Conservation (phyloP, 2,797 vertebrate genomes). For the Corythornis leucogaster region DNA sequence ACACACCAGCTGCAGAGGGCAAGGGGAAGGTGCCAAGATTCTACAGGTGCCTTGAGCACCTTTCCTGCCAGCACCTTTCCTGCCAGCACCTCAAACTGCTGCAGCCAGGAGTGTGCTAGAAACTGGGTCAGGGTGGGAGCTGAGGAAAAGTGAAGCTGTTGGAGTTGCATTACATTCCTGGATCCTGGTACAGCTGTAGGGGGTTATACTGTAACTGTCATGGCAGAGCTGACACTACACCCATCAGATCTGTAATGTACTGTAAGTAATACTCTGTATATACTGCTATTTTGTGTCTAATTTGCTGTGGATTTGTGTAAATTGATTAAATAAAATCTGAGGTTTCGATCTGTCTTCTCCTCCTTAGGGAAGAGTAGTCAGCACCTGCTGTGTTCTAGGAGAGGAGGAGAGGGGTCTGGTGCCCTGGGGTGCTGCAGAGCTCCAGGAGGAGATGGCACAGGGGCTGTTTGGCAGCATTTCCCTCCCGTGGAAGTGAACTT, state of each 20-base stretch:
- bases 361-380: background rate
- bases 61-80: background rate
- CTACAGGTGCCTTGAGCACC: background rate
- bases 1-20: background rate
- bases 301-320: conserved; percentile 71
- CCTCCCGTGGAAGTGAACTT: background rate
- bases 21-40: background rate
- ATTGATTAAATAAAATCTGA: conserved; percentile 75
- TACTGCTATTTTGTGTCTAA: conserved; percentile 72
- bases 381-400: background rate
- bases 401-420: background rate
- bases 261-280: conserved; percentile 77
- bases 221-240: conserved; percentile 50
- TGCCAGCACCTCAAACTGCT: background rate
- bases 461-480: background rate
- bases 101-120: background rate
- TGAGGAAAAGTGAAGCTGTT: background rate
- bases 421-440: background rate
- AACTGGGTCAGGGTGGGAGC: background rate
- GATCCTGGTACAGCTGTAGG: background rate
- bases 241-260: conserved; percentile 66
- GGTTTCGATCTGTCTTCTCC: conserved; percentile 38
- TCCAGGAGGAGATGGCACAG: background rate
- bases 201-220: conserved; percentile 14
- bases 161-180: conserved; percentile 20